phyloP scores from a whole-genome alignment of 2,113 vertebrate genomes.

The Scytalopus superciliaris region DNA sequence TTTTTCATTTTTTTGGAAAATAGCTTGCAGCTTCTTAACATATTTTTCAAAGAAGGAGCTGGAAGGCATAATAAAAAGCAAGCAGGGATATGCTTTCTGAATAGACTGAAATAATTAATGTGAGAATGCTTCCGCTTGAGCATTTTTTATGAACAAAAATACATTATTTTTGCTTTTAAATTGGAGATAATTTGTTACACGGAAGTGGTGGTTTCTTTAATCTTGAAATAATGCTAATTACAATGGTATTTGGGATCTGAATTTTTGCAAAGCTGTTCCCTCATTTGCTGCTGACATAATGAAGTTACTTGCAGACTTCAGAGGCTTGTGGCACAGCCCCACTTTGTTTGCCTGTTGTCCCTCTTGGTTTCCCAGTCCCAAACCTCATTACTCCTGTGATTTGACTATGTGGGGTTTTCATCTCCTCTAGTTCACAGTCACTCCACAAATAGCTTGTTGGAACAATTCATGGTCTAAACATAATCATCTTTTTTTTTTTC shows the following conservation, averaged over 20 bases:
- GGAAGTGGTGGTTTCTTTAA: constrained; percentile 81
- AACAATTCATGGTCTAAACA: neutral
- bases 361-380: constrained; percentile 11
- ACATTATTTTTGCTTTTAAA: constrained; percentile 82
- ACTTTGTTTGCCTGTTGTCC: neutral
- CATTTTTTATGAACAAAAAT: constrained; percentile 77
- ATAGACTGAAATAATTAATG: constrained; percentile 84
- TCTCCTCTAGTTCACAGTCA: neutral
- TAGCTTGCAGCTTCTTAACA: constrained; percentile 79
- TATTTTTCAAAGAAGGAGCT: constrained; percentile 82
- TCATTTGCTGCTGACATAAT: constrained; percentile 67
- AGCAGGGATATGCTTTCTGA: constrained; percentile 78
- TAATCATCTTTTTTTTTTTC: fast-evolving
- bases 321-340: neutral
- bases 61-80: constrained; percentile 83
- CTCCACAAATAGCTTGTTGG: neutral
- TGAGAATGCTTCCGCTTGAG: constrained; percentile 79
- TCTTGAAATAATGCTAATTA: constrained; percentile 81
- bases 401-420: neutral
- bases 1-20: constrained; percentile 77
- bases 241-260: constrained; percentile 71
- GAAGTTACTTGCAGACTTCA: constrained; percentile 38
- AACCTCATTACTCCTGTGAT: constrained; percentile 22
- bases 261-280: constrained; percentile 70
- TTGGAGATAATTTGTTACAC: constrained; percentile 80